Evolutionary conservation across 2,113 vertebrate genomes (phyloP).

Genomic region (Dasyprocta punctata): DNA sequence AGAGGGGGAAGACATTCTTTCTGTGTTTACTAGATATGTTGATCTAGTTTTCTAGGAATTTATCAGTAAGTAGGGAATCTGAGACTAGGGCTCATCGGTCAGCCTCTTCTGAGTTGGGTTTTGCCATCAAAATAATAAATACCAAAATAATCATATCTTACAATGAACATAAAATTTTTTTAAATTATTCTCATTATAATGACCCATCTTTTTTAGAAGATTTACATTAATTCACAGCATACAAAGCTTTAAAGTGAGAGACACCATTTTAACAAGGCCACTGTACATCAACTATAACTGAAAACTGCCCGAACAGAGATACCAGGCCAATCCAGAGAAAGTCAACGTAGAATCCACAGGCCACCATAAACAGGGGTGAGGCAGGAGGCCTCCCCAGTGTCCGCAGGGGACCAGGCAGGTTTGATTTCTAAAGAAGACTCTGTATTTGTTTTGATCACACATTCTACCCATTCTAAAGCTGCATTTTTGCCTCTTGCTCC

Average conservation of each 20-base stretch:
- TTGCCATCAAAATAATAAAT: constrained; percentile 41
- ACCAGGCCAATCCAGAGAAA: neutral
- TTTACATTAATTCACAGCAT: neutral
- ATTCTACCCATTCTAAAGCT: neutral
- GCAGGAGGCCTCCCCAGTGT: rapidly evolving
- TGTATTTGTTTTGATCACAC: neutral
- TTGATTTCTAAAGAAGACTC: neutral
- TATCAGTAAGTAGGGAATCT: neutral
- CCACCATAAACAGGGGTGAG: neutral
- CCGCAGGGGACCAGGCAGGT: too few relatives aligned
- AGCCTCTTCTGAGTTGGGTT: neutral
- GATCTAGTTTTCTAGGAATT: neutral
- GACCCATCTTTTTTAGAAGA: constrained; percentile 19
- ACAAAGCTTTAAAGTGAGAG: neutral
- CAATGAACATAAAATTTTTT: neutral
- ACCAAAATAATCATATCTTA: neutral
- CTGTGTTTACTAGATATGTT: neutral
- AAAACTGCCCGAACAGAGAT: neutral
- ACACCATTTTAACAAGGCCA: neutral
- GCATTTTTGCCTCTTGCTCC: neutral
- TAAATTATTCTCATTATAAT: neutral
- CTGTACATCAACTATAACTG: neutral
- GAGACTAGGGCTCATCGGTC: too few relatives aligned
- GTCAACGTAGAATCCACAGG: neutral
- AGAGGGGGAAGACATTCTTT: neutral